Conservation (phyloP, 1,140 invertebrate species). For the Calliphora vicina region DNA sequence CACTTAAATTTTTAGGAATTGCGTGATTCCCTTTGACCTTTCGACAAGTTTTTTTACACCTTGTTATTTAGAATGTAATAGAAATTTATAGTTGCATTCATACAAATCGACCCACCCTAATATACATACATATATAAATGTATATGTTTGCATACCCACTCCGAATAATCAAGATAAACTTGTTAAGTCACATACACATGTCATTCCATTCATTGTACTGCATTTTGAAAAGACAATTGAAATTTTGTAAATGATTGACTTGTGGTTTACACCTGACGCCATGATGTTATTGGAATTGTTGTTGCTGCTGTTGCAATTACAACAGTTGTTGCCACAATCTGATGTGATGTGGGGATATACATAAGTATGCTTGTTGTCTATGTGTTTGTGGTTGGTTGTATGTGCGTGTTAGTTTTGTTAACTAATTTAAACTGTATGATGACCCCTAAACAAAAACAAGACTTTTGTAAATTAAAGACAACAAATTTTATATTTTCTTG, state of each 20-base stretch:
- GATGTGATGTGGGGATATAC: not conserved
- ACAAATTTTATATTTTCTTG: not conserved
- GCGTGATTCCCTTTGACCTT: too few species aligned
- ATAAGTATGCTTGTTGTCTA: too few species aligned
- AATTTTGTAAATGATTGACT: conserved; percentile 17
- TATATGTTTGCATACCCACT: too few species aligned
- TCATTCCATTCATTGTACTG: not conserved
- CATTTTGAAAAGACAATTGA: conserved; percentile 21
- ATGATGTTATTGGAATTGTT: not conserved
- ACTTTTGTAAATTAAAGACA: not conserved
- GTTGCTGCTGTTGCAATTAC: not conserved
- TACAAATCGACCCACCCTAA: too few species aligned
- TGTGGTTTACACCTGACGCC: conserved; percentile 28
- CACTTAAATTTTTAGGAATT: too few species aligned
- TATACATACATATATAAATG: too few species aligned
- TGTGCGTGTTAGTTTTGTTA: not conserved
- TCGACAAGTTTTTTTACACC: too few species aligned
- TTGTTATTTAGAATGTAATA: too few species aligned
- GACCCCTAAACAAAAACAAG: not conserved
- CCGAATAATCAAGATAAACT: not conserved
- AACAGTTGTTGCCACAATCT: not conserved
- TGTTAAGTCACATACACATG: not conserved
- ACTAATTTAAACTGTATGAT: not conserved
- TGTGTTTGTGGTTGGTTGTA: not conserved
- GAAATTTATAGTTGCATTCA: too few species aligned